phyloP scores from a whole-genome alignment of 2,113 vertebrate genomes.

The Thymallus thymallus region DNA sequence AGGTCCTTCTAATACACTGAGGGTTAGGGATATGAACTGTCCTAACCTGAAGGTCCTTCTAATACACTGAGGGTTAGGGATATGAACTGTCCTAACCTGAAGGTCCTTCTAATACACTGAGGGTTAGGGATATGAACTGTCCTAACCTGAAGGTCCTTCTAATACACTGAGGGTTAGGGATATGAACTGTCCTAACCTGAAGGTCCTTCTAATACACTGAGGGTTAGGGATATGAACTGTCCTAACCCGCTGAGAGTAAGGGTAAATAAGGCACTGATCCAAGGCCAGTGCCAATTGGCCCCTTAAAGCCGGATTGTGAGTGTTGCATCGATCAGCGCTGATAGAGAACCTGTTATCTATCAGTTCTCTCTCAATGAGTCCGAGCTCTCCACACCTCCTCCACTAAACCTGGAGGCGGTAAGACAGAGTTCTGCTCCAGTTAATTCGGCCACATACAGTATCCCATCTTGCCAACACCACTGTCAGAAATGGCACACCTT shows the following conservation, averaged over 20 bases:
- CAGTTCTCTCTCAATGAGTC: not conserved
- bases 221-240: not conserved
- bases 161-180: fast-evolving
- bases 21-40: too few species aligned
- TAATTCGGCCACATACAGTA: too few species aligned
- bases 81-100: too few species aligned
- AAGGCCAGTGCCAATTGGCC: not conserved
- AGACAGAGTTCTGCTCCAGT: too few species aligned
- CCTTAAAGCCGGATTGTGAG: not conserved
- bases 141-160: too few species aligned
- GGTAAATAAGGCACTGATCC: not conserved
- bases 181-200: not conserved
- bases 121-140: too few species aligned
- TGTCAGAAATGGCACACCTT: too few species aligned
- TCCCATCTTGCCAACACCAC: not conserved
- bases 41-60: too few species aligned
- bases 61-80: too few species aligned
- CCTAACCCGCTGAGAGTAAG: too few species aligned
- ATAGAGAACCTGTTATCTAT: not conserved
- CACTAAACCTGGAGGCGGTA: not conserved
- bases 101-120: too few species aligned
- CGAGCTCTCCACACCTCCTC: not conserved
- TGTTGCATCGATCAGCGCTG: not conserved
- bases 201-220: not conserved
- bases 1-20: not conserved